A percentile compares a stretch with the other conserved stretches of the same genome.
phyloP scores from a whole-genome alignment of 2,888 invertebrate species.

The Xylocampa areola region DNA sequence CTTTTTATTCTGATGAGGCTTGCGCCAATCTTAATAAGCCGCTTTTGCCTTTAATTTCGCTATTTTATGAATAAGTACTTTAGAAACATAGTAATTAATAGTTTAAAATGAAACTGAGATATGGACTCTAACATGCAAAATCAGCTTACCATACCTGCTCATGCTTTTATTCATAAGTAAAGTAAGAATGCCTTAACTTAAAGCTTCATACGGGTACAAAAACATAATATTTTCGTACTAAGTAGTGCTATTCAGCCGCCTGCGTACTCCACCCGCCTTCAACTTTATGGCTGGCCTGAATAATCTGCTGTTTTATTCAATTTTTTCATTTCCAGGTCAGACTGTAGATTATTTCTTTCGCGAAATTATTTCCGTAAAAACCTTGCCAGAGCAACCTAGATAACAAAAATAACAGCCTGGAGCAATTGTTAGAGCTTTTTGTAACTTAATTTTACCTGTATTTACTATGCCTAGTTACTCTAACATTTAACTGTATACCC shows the following conservation, averaged over 20 bases:
- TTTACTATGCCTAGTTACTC: too few species aligned
- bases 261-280: neutral
- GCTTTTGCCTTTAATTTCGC: neutral
- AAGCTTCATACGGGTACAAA: neutral
- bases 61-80: too few species aligned
- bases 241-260: constrained; percentile 1
- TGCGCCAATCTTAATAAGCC: neutral
- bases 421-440: too few species aligned
- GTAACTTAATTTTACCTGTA: too few species aligned
- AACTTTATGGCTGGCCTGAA: neutral
- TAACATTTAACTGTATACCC: too few species aligned
- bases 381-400: too few species aligned
- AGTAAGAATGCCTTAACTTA: constrained; percentile 1
- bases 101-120: neutral
- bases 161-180: constrained; percentile 5
- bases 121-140: neutral
- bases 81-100: neutral
- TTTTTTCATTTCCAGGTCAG: neutral
- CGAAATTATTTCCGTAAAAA: neutral
- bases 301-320: neutral
- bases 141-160: constrained; percentile 3
- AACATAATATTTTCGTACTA: constrained; percentile 4
- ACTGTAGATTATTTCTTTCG: neutral
- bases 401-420: too few species aligned
- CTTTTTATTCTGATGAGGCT: neutral